Evolutionary conservation across 2,113 vertebrate genomes (phyloP).

Genomic region (Hipposideros armiger): DNA sequence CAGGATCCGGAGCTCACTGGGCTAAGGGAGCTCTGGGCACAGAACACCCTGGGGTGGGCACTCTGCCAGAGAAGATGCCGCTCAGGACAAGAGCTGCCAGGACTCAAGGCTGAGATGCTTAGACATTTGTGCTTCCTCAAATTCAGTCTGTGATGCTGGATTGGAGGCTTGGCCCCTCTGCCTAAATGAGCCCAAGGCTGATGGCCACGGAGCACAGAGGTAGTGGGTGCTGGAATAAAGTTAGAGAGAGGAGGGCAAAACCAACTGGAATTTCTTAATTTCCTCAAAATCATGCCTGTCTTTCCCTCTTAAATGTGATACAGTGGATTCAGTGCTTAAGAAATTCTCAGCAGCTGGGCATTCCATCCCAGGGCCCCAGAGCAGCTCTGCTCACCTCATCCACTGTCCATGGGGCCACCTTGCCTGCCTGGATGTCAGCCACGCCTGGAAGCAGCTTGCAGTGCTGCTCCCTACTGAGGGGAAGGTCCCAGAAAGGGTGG

Average conservation of each 20-base stretch:
- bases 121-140: rapidly evolving
- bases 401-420: constrained; percentile 82
- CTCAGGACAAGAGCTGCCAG: background rate
- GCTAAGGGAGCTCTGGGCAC: background rate
- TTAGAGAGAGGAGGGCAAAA: background rate
- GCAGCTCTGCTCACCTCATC: constrained; percentile 84
- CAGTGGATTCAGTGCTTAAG: too few species aligned
- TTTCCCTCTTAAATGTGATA: background rate
- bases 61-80: background rate
- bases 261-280: background rate
- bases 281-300: background rate
- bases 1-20: too few species aligned
- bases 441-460: constrained; percentile 87
- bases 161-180: background rate
- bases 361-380: background rate
- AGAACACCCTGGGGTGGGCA: rapidly evolving
- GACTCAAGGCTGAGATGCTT: background rate
- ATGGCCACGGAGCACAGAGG: rapidly evolving
- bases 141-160: background rate
- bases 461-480: constrained; percentile 87
- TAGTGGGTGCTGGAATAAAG: too few species aligned
- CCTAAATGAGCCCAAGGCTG: background rate
- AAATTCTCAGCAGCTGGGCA: background rate
- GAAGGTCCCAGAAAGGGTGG: constrained; percentile 80
- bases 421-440: constrained; percentile 75